These are phyloP conservation scores for Arrhamphus sclerolepis DNA, from an alignment of 2,797 vertebrate genomes.

Conservation along the genomic window DNA sequence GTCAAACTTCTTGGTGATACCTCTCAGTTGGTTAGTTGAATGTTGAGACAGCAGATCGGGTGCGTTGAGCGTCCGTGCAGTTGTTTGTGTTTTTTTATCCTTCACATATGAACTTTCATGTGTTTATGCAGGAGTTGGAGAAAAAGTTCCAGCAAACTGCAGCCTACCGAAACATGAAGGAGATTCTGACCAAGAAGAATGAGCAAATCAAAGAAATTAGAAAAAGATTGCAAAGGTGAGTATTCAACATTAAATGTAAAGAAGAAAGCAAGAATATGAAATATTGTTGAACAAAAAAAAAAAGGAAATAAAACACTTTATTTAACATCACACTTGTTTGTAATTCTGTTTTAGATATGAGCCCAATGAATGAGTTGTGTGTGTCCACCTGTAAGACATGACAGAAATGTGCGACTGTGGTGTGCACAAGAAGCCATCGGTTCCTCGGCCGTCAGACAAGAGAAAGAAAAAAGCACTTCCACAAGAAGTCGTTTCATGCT, in stretches of 20 bases:
- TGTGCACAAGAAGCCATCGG: conserved; percentile 37
- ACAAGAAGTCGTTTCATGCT: conserved; percentile 17
- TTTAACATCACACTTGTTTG: not conserved
- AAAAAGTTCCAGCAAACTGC: conserved; percentile 98
- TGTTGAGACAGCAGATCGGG: no score
- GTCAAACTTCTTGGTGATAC: no score
- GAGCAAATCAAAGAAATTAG: conserved; percentile 95
- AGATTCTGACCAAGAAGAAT: conserved; percentile 96
- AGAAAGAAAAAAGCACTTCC: conserved; percentile 32
- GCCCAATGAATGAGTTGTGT: conserved; percentile 77
- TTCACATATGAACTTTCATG: conserved; percentile 6
- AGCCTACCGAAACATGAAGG: conserved; percentile 97
- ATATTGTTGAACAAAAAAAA: not conserved
- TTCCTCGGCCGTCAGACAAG: conserved; percentile 37
- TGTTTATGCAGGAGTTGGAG: conserved; percentile 86
- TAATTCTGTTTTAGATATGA: conserved; percentile 78
- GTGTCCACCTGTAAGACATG: conserved; percentile 13
- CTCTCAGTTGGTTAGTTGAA: no score
- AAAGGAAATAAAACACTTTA: not conserved
- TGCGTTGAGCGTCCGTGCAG: no score
- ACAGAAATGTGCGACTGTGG: conserved; percentile 27
- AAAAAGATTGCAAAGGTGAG: conserved; percentile 88
- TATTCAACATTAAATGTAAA: not conserved
- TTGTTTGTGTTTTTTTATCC: no score
- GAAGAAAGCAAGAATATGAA: not conserved